Base-by-base conservation (phyloP, 2,797 vertebrate genomes). In the Myotis pilosus region DNA sequence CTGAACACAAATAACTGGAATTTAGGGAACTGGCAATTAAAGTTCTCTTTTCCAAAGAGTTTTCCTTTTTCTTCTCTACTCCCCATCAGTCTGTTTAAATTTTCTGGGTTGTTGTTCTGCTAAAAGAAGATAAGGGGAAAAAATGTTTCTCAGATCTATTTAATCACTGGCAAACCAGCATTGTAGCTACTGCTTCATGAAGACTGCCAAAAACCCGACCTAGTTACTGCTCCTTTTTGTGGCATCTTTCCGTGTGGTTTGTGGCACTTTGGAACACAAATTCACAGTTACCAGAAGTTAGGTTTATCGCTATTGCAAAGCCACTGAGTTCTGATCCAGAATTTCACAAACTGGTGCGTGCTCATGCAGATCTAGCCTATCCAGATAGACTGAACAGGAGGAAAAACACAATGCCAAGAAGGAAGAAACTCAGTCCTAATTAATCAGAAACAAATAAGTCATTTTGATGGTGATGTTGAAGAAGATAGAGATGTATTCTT, bases 301-400 rank as follows among this genome's bases (percentile, higher is more conserved):
- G 95, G 97, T 97, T 98, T 97, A 97, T 96, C 87, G 13, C 92
- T 88, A 87, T 95, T 89, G 97, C 97, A 93, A 95, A 98, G 96
- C 95, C 97, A 96, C 93, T 79, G 94, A 97, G 97, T 98, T 98
- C 96, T 96, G 97, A 98, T 98, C 97, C 97, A 97, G 97, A 97
- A 97, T 97, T 97, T 74, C 93, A 96, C 93, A 95, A 96, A 97
- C 96, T 98, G 97, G 96, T 98, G 68, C 71, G 22, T 98, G 97
- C 98, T 98, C 97, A 94, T 85, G 53, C 97, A 97, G 95, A 94
- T 96, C 96, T 97, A 97, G 94, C 97, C 96, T 93, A 97, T 97
- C 97, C 98, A 98, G 97, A 98, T 95, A 98, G 96, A 97, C 94
- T 94, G 95, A 98, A 97, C 98, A 98, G 97, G 98, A 98, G 98